These are phyloP conservation scores for Stercorarius parasiticus DNA, from an alignment of 2,113 vertebrate genomes.

Conservation along the genomic window DNA sequence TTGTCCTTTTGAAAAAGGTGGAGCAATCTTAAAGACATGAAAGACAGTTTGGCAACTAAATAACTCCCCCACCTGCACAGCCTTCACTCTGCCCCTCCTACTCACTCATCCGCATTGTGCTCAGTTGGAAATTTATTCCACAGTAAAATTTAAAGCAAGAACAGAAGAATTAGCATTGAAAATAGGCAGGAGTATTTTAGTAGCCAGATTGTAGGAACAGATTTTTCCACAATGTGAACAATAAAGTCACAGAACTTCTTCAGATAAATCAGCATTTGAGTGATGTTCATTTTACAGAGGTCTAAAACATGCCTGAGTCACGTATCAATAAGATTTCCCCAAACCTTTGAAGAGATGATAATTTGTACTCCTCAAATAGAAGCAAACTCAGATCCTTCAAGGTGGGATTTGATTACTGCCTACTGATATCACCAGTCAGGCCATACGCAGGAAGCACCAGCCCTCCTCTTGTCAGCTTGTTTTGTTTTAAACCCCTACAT, in stretches of 20 bases:
- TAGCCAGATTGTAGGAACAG: not conserved
- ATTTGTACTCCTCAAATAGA: not conserved
- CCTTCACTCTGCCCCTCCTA: constrained; percentile 2
- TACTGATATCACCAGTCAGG: not conserved
- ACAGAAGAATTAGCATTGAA: not conserved
- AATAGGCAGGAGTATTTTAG: not conserved
- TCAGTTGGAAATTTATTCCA: not conserved
- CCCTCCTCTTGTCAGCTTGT: not conserved
- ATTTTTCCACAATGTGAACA: not conserved
- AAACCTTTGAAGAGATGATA: not conserved
- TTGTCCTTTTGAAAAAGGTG: not conserved
- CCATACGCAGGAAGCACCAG: not conserved
- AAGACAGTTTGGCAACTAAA: not conserved
- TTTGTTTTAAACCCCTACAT: not conserved
- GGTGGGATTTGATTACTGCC: not conserved
- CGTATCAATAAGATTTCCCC: not conserved
- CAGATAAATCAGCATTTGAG: not conserved
- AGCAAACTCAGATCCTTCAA: not conserved
- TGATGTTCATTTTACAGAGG: not conserved
- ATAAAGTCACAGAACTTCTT: not conserved
- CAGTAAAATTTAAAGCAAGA: not conserved
- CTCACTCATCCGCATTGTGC: not conserved
- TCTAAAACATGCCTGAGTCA: not conserved
- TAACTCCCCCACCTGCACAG: not conserved
- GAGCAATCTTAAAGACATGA: not conserved